These are phyloP conservation scores for Ophion ellenae DNA, from an alignment of 2,888 invertebrate species.

Conservation along the genomic window DNA sequence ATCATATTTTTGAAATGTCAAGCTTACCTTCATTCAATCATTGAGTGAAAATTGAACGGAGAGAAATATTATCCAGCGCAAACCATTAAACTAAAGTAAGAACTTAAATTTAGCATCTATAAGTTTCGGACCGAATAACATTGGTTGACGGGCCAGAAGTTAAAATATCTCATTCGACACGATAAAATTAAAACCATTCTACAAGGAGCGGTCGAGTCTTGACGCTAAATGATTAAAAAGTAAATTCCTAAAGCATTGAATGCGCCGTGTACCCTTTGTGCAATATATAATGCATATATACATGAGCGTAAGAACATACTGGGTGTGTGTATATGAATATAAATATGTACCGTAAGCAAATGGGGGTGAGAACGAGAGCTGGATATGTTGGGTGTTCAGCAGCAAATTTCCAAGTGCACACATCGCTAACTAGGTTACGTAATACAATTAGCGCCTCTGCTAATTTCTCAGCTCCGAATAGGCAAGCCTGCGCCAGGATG, in stretches of 20 bases:
- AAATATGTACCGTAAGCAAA: slow-evolving; percentile 33
- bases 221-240: no score
- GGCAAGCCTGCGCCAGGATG: slow-evolving; percentile 75
- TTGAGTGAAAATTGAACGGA: no score
- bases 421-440: slow-evolving; percentile 80
- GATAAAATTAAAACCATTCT: no score
- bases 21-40: no score
- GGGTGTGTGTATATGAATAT: not conserved
- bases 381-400: slow-evolving; percentile 57
- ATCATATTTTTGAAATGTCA: no score
- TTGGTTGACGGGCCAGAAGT: no score
- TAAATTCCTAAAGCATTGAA: not conserved
- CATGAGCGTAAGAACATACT: not conserved
- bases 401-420: slow-evolving; percentile 77
- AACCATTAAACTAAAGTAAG: no score
- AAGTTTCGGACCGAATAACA: no score
- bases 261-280: not conserved
- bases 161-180: no score
- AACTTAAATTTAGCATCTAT: no score
- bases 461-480: slow-evolving; percentile 81
- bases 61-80: no score
- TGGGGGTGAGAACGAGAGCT: slow-evolving; percentile 51
- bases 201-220: no score
- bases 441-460: slow-evolving; percentile 81
- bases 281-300: not conserved